A percentile compares a stretch with the other conserved stretches of the same genome.
Evolutionary conservation across 2,113 vertebrate species (phyloP).

Genomic region (Cephalopholis sonnerati): DNA sequence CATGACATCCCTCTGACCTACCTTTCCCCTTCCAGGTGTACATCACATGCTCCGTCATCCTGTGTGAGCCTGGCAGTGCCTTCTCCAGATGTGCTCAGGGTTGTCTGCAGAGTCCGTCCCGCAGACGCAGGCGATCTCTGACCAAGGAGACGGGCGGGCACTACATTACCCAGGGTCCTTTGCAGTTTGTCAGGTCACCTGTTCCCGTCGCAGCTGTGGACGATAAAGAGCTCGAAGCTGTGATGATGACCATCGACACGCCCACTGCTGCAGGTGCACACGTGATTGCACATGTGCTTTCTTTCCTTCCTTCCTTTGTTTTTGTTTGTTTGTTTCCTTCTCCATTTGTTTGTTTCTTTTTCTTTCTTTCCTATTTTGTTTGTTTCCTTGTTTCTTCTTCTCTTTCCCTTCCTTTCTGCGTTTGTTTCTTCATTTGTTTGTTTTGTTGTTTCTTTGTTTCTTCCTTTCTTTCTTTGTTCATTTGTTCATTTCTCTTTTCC

Average conservation of each 20-base stretch:
- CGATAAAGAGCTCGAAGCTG: not conserved
- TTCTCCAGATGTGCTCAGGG: constrained; percentile 82
- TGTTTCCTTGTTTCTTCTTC: no score
- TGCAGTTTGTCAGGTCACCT: constrained; percentile 57
- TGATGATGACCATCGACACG: not conserved
- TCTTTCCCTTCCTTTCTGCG: no score
- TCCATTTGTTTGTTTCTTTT: no score
- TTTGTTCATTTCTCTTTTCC: no score
- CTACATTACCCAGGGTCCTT: constrained; percentile 81
- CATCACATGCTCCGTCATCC: constrained; percentile 77
- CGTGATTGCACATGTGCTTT: no score
- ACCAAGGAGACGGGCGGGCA: constrained; percentile 71
- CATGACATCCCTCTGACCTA: not conserved
- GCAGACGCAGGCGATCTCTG: constrained; percentile 60
- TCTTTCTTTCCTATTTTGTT: no score
- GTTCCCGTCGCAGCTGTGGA: not conserved
- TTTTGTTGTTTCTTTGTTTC: no score
- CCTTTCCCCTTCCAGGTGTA: constrained; percentile 62
- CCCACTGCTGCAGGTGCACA: not conserved
- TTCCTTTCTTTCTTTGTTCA: no score
- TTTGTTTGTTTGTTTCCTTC: no score
- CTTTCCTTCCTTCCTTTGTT: no score
- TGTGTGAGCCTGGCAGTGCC: constrained; percentile 72
- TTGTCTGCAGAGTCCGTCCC: constrained; percentile 59
- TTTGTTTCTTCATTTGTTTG: no score